These are phyloP conservation scores for Melopsittacus undulatus DNA, from an alignment of 2,797 vertebrate species.

Conservation along the genomic window DNA sequence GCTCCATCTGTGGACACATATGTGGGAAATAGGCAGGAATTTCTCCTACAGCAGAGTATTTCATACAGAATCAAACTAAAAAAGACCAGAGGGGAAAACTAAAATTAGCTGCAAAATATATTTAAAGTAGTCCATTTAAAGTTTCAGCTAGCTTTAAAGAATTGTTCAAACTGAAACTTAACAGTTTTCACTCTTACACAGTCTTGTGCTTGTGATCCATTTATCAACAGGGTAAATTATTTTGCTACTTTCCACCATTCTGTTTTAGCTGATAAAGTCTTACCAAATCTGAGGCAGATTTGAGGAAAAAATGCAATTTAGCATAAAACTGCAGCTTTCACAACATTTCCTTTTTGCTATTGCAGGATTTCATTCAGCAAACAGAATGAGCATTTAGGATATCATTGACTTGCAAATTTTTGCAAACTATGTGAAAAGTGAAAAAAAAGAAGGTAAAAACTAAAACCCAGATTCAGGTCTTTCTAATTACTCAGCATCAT, in stretches of 20 bases:
- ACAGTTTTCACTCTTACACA: not conserved
- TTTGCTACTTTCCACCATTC: not conserved
- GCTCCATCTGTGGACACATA: slow-evolving; percentile 62
- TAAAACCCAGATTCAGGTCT: not conserved
- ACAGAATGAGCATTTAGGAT: not conserved
- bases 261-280: not conserved
- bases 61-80: slow-evolving; percentile 4
- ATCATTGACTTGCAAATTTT: not conserved
- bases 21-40: slow-evolving; percentile 35
- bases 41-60: slow-evolving; percentile 15
- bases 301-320: not conserved
- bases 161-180: not conserved
- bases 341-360: not conserved
- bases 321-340: not conserved
- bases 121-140: slow-evolving; percentile 15
- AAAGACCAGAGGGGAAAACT: slow-evolving; percentile 9
- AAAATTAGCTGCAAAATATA: slow-evolving; percentile 30
- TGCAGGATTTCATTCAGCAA: not conserved
- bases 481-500: not conserved
- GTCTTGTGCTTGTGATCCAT: not conserved
- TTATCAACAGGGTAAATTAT: not conserved
- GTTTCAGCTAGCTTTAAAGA: slow-evolving; percentile 4
- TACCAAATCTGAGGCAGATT: not conserved
- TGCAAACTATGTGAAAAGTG: not conserved
- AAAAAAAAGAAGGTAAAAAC: not conserved